These are phyloP conservation scores for Crenichthys baileyi DNA, from an alignment of 2,797 vertebrate genomes.

Conservation along the genomic window DNA sequence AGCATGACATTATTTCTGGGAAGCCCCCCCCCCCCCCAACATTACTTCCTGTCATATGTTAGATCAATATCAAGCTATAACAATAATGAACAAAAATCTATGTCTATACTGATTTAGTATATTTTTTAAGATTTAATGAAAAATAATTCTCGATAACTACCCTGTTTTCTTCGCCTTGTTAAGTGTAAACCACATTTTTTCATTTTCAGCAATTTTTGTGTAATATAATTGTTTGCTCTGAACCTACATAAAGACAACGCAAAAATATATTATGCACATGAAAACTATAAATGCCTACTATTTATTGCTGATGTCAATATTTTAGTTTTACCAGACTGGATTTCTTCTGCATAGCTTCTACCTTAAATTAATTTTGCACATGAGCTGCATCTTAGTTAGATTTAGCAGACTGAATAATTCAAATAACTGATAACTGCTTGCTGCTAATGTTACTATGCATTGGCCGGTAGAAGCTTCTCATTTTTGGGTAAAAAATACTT, in stretches of 20 bases:
- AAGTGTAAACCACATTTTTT: background rate
- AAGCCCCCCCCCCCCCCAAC: constrained; percentile 1
- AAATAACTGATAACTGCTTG: too few relatives aligned
- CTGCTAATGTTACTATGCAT: too few relatives aligned
- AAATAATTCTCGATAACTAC: background rate
- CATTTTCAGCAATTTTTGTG: background rate
- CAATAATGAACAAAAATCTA: background rate
- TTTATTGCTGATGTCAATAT: background rate
- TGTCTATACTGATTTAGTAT: background rate
- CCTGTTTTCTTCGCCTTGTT: background rate
- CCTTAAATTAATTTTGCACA: background rate
- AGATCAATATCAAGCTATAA: background rate
- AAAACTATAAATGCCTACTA: background rate
- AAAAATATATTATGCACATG: background rate
- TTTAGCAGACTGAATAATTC: background rate
- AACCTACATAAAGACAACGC: background rate
- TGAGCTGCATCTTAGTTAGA: background rate
- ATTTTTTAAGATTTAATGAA: background rate
- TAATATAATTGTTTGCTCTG: background rate
- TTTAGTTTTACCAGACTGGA: background rate
- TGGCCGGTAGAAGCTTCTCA: too few relatives aligned
- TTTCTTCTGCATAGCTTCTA: background rate
- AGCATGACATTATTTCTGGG: constrained; percentile 18
- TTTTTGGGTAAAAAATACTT: background rate
- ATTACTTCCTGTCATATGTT: background rate